Percentiles rank a stretch among this genome's conserved stretches.
phyloP scores from a whole-genome alignment of 2,113 vertebrate species.

The Eidolon helvum region DNA sequence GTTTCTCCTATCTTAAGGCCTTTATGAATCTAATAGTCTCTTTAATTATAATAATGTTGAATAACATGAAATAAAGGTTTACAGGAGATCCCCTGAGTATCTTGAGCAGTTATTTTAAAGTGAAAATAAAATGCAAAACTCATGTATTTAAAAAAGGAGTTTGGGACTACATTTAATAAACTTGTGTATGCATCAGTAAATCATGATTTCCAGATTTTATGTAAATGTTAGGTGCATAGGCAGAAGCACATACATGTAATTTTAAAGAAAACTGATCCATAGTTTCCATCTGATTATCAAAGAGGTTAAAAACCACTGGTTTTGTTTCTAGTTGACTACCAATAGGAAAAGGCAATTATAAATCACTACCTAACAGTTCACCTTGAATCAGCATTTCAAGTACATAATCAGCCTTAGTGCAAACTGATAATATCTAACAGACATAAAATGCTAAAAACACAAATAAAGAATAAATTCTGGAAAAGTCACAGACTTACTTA shows the following conservation, averaged over 20 bases:
- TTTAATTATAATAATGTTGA: neutral
- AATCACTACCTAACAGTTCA: neutral
- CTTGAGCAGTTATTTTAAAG: neutral
- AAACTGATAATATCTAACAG: neutral
- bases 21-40: slow-evolving; percentile 9
- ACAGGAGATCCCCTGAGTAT: neutral
- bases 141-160: slow-evolving; percentile 10
- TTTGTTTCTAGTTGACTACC: slow-evolving; percentile 8
- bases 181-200: neutral
- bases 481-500: neutral
- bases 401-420: neutral
- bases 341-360: neutral
- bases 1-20: neutral
- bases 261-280: neutral
- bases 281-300: neutral
- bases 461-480: neutral
- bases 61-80: neutral
- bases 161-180: neutral
- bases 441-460: neutral
- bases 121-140: slow-evolving; percentile 18
- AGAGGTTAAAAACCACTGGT: neutral
- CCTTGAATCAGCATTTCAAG: neutral
- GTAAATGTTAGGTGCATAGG: neutral
- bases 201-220: neutral
- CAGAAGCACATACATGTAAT: neutral